Percentiles rank a stretch among this genome's conserved stretches.
Conservation (phyloP, 2,888 invertebrate genomes). For the Drosophila meridionalis region DNA sequence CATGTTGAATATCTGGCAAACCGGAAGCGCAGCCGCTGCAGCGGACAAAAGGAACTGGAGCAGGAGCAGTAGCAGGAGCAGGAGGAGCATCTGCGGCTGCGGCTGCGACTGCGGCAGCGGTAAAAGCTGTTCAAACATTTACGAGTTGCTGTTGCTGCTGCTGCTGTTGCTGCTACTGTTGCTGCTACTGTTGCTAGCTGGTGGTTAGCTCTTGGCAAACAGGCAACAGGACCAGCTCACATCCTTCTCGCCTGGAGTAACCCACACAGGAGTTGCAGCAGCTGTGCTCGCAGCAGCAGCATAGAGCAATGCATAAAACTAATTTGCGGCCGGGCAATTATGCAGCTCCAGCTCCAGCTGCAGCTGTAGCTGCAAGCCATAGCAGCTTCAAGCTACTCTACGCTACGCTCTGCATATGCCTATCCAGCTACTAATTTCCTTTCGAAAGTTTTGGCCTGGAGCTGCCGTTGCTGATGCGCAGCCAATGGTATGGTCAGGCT, state of each 20-base stretch:
- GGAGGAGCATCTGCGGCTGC: slow-evolving; percentile 5
- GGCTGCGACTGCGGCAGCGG: slow-evolving; percentile 37
- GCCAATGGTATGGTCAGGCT: not conserved
- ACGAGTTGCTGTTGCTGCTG: slow-evolving; percentile 49
- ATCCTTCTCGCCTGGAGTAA: slow-evolving; percentile 21
- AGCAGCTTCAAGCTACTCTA: slow-evolving; percentile 12
- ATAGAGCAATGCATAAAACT: slow-evolving; percentile 69
- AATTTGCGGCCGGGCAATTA: slow-evolving; percentile 80
- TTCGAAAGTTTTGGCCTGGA: slow-evolving; percentile 25
- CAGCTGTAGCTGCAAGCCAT: slow-evolving; percentile 17
- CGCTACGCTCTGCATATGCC: slow-evolving; percentile 8
- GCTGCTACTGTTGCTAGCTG: slow-evolving; percentile 22
- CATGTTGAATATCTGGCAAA: slow-evolving; percentile 69
- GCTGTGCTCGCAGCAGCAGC: slow-evolving; percentile 19
- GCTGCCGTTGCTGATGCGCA: not conserved
- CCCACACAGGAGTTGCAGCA: slow-evolving; percentile 26
- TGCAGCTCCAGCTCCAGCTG: slow-evolving; percentile 59
- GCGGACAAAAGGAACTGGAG: slow-evolving; percentile 25
- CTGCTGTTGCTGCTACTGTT: slow-evolving; percentile 9
- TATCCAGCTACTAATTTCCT: slow-evolving; percentile 59
- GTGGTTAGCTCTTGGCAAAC: slow-evolving; percentile 35
- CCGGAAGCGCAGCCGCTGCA: slow-evolving; percentile 56
- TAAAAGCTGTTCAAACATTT: slow-evolving; percentile 72
- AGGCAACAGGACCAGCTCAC: slow-evolving; percentile 8
- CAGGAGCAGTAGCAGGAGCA: not conserved